Conservation (phyloP, 2,888 invertebrate genomes). For the Vandiemenella viatica region DNA sequence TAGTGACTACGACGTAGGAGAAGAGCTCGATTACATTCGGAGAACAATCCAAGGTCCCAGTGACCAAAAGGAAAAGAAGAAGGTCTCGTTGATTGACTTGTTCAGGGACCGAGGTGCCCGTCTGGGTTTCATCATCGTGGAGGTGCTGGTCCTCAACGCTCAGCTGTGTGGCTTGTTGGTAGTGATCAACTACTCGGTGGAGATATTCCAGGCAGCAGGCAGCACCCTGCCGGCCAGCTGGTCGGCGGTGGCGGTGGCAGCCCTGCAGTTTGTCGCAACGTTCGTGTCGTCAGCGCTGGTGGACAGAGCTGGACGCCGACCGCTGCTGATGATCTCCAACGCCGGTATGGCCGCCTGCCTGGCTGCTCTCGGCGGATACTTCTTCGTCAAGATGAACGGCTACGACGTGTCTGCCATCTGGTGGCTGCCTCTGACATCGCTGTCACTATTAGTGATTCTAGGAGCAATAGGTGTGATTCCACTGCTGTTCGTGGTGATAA, state of each 20-base stretch:
- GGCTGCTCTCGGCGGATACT: slow-evolving; percentile 23
- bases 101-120: neutral
- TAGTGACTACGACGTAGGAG: neutral
- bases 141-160: slow-evolving; percentile 28
- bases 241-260: slow-evolving; percentile 30
- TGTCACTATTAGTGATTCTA: slow-evolving; percentile 6
- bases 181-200: slow-evolving; percentile 26
- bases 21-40: neutral
- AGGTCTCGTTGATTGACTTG: no score
- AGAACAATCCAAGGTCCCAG: neutral
- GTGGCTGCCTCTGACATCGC: slow-evolving; percentile 6
- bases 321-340: slow-evolving; percentile 30
- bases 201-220: slow-evolving; percentile 24
- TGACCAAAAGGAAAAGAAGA: neutral
- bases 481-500: slow-evolving; percentile 8
- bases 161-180: slow-evolving; percentile 32
- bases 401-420: slow-evolving; percentile 8
- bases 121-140: slow-evolving; percentile 25
- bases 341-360: slow-evolving; percentile 22
- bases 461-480: slow-evolving; percentile 6
- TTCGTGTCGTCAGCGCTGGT: slow-evolving; percentile 22
- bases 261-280: slow-evolving; percentile 25
- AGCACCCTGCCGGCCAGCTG: slow-evolving; percentile 20
- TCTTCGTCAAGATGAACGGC: slow-evolving; percentile 20
- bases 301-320: slow-evolving; percentile 31